Evolutionary conservation across 2,888 invertebrate genomes (phyloP).

Genomic region (Phymatocera aterrima): DNA sequence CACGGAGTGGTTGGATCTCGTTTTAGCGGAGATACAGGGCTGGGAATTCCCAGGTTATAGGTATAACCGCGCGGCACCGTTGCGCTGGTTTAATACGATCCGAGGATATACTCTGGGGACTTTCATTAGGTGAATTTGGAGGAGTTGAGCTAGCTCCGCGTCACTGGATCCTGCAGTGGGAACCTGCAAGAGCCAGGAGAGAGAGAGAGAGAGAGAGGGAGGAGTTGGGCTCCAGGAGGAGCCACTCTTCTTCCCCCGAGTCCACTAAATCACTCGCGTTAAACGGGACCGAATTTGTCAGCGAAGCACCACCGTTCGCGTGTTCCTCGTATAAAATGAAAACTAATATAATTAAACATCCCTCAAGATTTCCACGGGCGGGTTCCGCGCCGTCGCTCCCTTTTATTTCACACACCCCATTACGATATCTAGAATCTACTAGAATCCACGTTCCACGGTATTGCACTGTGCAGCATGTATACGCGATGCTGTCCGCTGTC

Average conservation of each 20-base stretch:
- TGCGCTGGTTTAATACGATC: conserved; percentile 71
- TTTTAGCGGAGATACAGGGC: too few species aligned
- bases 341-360: conserved; percentile 21
- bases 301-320: conserved; percentile 42
- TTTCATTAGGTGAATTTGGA: conserved; percentile 73
- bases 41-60: background rate
- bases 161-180: conserved; percentile 60
- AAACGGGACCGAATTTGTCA: conserved; percentile 68
- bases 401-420: background rate
- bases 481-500: too few species aligned
- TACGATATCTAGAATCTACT: too few species aligned
- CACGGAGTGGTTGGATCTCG: too few species aligned
- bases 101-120: conserved; percentile 67
- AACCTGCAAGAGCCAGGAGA: too few species aligned
- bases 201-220: too few species aligned
- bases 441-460: too few species aligned
- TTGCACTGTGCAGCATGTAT: too few species aligned
- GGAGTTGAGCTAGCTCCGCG: conserved; percentile 59
- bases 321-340: conserved; percentile 17
- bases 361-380: background rate
- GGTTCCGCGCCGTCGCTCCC: background rate
- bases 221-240: too few species aligned
- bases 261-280: conserved; percentile 66
- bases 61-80: conserved; percentile 33
- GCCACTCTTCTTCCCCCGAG: conserved; percentile 52